Base-by-base conservation (phyloP, 2,113 vertebrate species). In the Corythoichthys intestinalis region DNA sequence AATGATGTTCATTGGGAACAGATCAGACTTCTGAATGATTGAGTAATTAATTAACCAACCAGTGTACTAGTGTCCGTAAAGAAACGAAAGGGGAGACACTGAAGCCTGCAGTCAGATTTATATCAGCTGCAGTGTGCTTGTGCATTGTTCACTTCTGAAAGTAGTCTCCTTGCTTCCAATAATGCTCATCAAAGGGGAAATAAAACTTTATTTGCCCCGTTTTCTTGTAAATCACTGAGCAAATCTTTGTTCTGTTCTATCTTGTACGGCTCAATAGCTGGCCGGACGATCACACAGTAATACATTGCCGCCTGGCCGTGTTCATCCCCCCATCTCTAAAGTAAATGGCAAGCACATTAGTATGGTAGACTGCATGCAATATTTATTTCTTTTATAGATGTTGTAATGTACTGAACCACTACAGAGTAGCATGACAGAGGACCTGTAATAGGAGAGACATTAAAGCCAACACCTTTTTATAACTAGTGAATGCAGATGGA, bases 341-440 rank as follows among this genome's bases (percentile, higher is more conserved):
- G 84, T 89, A 91, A 91, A 93, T 91, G 88, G 85, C 78, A 81
- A 83, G 75, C 84, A 81, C 88, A 90, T 93, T 91, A 91, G 88
- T 85, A 91, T 88, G 83, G 87, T 86, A 87, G 87, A 88, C 63
- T 57, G 90, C 82, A 86, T 57, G 90, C 82, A 86, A 87, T 91
- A 90, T 91, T 88, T 92, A 85, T 90, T 87, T 89, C 75, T 91
- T 91, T 91, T 92, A 91, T 91, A 89, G 84, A 83, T 81, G 85
- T 90, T 85, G 87, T 91, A 92, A 91, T 89, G 84, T 87, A 89
- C 76, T 78, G 82, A 85, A 78, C 69, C 76, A 76, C 85, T 89
- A 86, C 79, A 87, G 82, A 87, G 80, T 72, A 73, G 67, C 46
- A 58, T 80, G 81, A 87, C 85, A 87, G 87, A 89, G 87, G 84